Conservation (phyloP, 2,113 vertebrate species). For the Synchiropus splendidus region DNA sequence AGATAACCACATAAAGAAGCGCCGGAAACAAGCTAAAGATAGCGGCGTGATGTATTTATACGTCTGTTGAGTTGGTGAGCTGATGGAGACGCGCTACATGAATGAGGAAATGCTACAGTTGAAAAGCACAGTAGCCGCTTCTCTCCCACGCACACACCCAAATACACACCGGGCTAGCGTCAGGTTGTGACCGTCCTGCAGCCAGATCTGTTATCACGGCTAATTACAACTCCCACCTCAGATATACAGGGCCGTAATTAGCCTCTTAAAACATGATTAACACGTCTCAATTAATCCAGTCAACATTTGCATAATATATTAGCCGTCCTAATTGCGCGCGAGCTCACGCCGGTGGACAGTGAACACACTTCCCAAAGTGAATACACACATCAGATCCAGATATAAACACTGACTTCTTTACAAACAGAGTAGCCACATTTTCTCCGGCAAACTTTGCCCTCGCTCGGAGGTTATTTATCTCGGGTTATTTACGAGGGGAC, state of each 20-base stretch:
- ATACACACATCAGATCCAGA: too few relatives aligned
- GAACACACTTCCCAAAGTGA: too few relatives aligned
- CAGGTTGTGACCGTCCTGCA: slow-evolving; percentile 57
- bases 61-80: too few relatives aligned
- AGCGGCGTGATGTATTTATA: slow-evolving; percentile 23
- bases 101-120: background rate
- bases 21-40: slow-evolving; percentile 39
- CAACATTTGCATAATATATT: slow-evolving; percentile 99
- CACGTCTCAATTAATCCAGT: slow-evolving; percentile 94
- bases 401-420: too few relatives aligned
- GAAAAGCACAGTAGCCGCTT: too few relatives aligned
- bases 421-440: too few relatives aligned
- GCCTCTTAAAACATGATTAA: slow-evolving; percentile 99
- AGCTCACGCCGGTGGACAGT: slow-evolving; percentile 76
- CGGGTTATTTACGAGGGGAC: slow-evolving; percentile 58
- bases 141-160: slow-evolving; percentile 3
- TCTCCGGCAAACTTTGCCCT: slow-evolving; percentile 36
- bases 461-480: slow-evolving; percentile 56
- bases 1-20: slow-evolving; percentile 47
- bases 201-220: slow-evolving; percentile 89
- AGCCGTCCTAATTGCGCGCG: slow-evolving; percentile 89
- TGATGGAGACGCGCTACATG: too few relatives aligned
- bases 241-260: slow-evolving; percentile 99
- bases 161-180: slow-evolving; percentile 10
- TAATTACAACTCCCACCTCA: slow-evolving; percentile 99